A percentile compares a stretch with the other conserved stretches of the same genome.
Conservation (phyloP, 2,797 vertebrate species). For the Centroberyx gerrardi region DNA sequence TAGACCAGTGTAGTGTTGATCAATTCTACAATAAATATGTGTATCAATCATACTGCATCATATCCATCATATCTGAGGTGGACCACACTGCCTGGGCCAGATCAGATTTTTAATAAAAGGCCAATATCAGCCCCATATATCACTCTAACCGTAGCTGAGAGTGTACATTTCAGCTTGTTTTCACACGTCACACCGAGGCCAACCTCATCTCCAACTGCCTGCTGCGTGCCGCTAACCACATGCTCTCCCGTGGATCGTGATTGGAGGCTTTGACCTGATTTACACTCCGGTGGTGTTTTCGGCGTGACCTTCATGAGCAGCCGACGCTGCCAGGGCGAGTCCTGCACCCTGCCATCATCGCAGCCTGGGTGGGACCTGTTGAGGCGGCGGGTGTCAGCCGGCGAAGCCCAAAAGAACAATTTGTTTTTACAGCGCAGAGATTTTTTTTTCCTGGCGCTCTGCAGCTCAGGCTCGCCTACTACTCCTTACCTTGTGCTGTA, state of each 20-base stretch:
- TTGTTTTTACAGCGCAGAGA: slow-evolving; percentile 29
- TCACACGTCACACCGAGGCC: slow-evolving; percentile 10
- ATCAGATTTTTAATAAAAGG: not conserved
- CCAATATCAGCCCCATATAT: not conserved
- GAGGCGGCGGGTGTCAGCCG: not conserved
- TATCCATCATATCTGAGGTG: not conserved
- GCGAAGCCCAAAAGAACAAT: not conserved
- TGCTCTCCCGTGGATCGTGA: slow-evolving; percentile 27
- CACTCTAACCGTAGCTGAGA: not conserved
- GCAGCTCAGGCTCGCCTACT: not conserved
- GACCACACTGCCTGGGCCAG: not conserved
- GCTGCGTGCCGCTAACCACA: slow-evolving; percentile 33
- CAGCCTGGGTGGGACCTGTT: slow-evolving; percentile 15
- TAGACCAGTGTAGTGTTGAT: too few species aligned
- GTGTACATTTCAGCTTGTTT: slow-evolving; percentile 23
- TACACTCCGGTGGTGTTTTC: slow-evolving; percentile 48
- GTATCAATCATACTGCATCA: too few species aligned
- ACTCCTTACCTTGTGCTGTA: slow-evolving; percentile 20
- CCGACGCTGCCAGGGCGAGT: slow-evolving; percentile 13
- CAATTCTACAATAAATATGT: too few species aligned
- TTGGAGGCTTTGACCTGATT: slow-evolving; percentile 57
- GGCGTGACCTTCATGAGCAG: slow-evolving; percentile 58
- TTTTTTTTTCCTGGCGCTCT: not conserved
- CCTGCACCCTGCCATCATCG: slow-evolving; percentile 1
- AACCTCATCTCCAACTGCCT: slow-evolving; percentile 7